These are phyloP conservation scores for Platycheirus rosarum DNA, from an alignment of 2,888 invertebrate species.

Conservation along the genomic window DNA sequence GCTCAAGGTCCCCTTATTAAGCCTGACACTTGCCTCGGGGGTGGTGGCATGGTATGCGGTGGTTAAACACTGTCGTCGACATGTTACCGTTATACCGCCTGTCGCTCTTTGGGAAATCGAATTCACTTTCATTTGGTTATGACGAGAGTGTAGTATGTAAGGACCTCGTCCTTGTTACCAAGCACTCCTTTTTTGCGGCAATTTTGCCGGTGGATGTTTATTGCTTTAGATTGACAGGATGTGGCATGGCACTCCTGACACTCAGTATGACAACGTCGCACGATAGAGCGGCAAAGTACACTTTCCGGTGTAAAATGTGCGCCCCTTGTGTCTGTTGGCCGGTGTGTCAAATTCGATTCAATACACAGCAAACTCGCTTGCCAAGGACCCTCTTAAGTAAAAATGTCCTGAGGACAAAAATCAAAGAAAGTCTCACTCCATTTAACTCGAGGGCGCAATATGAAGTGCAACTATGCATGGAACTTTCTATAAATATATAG, in stretches of 20 bases:
- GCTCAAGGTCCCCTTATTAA: slow-evolving; percentile 70
- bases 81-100: slow-evolving; percentile 36
- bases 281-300: slow-evolving; percentile 32
- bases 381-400: slow-evolving; percentile 8
- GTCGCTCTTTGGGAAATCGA: slow-evolving; percentile 58
- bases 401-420: slow-evolving; percentile 57
- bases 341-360: slow-evolving; percentile 65
- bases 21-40: slow-evolving; percentile 59
- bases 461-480: slow-evolving; percentile 68
- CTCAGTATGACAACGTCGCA: slow-evolving; percentile 31
- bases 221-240: slow-evolving; percentile 57
- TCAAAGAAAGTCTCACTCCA: slow-evolving; percentile 49
- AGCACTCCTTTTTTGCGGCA: slow-evolving; percentile 15
- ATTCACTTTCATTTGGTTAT: slow-evolving; percentile 69
- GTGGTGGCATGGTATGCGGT: slow-evolving; percentile 25
- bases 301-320: slow-evolving; percentile 46
- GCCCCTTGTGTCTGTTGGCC: slow-evolving; percentile 14
- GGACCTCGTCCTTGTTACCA: slow-evolving; percentile 43
- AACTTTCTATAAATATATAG: slow-evolving; percentile 21
- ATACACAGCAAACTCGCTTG: slow-evolving; percentile 10
- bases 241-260: slow-evolving; percentile 28
- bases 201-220: slow-evolving; percentile 44
- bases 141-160: slow-evolving; percentile 10
- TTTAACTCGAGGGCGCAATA: slow-evolving; percentile 51
- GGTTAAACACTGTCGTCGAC: slow-evolving; percentile 14